Evolutionary conservation across 2,888 invertebrate genomes (phyloP), one percentile per base, ranked within the genome.

Genomic region (Itoplectis maculator): DNA sequence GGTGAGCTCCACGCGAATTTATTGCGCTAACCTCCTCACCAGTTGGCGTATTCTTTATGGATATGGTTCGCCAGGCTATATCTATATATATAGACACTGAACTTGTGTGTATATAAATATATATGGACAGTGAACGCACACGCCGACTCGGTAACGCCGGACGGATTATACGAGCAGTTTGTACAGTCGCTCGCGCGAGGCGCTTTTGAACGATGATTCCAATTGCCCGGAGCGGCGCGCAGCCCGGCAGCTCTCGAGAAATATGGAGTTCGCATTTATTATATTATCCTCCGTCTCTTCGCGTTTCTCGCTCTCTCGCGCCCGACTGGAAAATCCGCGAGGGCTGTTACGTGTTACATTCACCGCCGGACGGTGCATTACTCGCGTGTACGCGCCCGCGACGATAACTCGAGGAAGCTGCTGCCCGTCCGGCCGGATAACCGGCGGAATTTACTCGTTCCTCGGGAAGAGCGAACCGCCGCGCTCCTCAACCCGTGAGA

Each of bases 31-130:
- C n/a, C n/a, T n/a, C n/a, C 65, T 11, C 37, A 59, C 40, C 76
- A 49, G 70, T 70, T 72, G 70, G 47, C n/a, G n/a, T 69, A 56
- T 79, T 73, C 69, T 74, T 75, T 76, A 81, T 76, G 59, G 56
- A 76, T 76, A 65, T 59, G 40, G 35, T 47, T 70, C 35, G 11
- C 37, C 42, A 15, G 37, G 23, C 23, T 42, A 47, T n/a, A n/a
- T n/a, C n/a, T n/a, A n/a, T n/a, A n/a, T n/a, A n/a, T n/a, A n/a
- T n/a, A n/a, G n/a, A n/a, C n/a, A n/a, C n/a, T n/a, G n/a, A n/a
- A n/a, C n/a, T n/a, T n/a, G n/a, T n/a, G n/a, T n/a, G 35, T 18
- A 37, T 40, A 18, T 69, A 69, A 37, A n/a, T 51, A 20, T 59
- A 23, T 40, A 18, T 69, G 42, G n/a, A 59, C 35, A n/a, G 42